Base-by-base conservation (phyloP, 2,888 invertebrate species). In the Cacoxenus indagator region DNA sequence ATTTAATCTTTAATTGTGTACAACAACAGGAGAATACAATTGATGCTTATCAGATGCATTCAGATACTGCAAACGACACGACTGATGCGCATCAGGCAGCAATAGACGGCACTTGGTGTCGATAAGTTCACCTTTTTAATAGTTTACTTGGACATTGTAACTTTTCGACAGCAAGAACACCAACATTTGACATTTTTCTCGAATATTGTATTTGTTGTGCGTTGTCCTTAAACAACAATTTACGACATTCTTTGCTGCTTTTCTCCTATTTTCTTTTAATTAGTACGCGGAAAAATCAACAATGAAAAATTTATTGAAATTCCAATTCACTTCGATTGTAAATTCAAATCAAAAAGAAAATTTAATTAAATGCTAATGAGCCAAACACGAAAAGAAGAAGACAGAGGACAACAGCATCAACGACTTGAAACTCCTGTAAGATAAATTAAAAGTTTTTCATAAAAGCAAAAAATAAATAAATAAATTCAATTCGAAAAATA, bases 331-430 rank as follows among this genome's bases (percentile, higher is more conserved):
- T 51, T 57, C 59, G 31, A 59, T 31, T 37, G 31, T 19, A 31
- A 31, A 59, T 59, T 29, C 29, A 59, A 59, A 59, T 59, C 59
- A 59, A 31, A 59, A 59, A 59, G 29, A 59, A 59, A 54, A 59
- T 31, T 59, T 59, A 59, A 59, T 31, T 22, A 27, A 57, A 29
- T 26, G 57, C 29, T 6, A 27, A 57, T 27, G 57, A 51, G 24
- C 19, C 8, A 9, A 37, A 37, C 8, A 19, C 17, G 48, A 4
- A 6, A n/a, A 14, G 1, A n/a, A 48, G 19, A 48, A 19, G 17
- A 48, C n/a, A 48, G n/a, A 48, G n/a, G 1, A 9, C 55, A 55
- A 17, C 51, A 51, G 9, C 19, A 51, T 17, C 6, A 19, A 51
- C 9, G 51, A 19, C 19, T 17, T n/a, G n/a, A n/a, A n/a, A n/a